Evolutionary conservation across 2,888 invertebrate species (phyloP), one percentile per base, ranked within the genome.

Genomic region (Gymnoscelis rufifasciata): DNA sequence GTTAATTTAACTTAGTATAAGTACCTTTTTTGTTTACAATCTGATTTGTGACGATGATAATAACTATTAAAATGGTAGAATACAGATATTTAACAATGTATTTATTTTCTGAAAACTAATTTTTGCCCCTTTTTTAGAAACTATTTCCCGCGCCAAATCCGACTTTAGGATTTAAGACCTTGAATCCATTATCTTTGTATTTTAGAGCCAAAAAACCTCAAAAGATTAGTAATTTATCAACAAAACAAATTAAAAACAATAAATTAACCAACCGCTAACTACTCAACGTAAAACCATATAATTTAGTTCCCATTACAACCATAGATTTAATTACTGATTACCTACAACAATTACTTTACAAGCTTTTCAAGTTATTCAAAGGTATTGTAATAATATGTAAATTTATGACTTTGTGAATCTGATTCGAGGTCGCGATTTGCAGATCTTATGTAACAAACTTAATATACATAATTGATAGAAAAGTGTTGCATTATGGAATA

Each of bases 351-450:
- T 30, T 41, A 19, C 28, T 36, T 42, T 42, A 35, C 31, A 27
- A 15, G 33, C 27, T 30, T 31, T 3, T 8, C 5, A 6, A 10
- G 35, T 7, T 28, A 28, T 28, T 31, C 10, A 13, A 36, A 5
- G 13, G 44, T 45, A 44, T 45, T 29, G 28, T 49, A 5, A 12
- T 49, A 38, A 45, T 45, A 44, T 41, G 44, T 41, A 24, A 44
- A 45, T 49, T 39, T 31, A 31, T 38, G 24, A 38, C 37, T 38
- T 38, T 41, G 44, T 33, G 40, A 19, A 15, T 33, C n/a, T 49
- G 41, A 49, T 27, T 49, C 44, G 41, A 49, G 42, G 49, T 38
- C 38, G 41, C n/a, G n/a, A n/a, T n/a, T 41, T 28, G 38, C 41
- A 44, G 42, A 19, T 14, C 43, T 47, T 43, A 43, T 39, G 40